phyloP scores from a whole-genome alignment of 1,140 invertebrate genomes.

The Protaetia brevitarsis region DNA sequence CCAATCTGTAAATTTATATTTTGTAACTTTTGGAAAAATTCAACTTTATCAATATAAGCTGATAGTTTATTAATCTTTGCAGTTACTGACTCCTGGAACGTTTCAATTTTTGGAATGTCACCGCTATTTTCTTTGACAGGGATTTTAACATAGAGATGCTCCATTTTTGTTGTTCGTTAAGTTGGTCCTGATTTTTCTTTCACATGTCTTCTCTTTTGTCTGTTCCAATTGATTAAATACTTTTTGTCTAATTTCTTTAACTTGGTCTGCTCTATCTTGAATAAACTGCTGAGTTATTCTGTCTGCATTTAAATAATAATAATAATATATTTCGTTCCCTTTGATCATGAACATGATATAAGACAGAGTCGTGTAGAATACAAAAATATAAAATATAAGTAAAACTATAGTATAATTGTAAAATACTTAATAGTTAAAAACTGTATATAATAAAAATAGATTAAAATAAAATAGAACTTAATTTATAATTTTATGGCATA shows the following conservation, averaged over 20 bases:
- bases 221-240: neutral
- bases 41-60: neutral
- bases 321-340: too few relatives aligned
- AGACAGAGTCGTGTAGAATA: too few relatives aligned
- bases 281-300: constrained; percentile 3
- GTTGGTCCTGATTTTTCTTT: neutral
- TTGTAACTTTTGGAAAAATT: neutral
- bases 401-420: too few relatives aligned
- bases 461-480: too few relatives aligned
- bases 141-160: neutral
- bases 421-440: too few relatives aligned
- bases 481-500: too few relatives aligned
- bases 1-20: neutral
- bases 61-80: neutral
- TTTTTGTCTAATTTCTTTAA: neutral
- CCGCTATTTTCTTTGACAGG: neutral
- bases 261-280: neutral
- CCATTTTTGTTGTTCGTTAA: neutral
- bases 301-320: too few relatives aligned
- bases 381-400: too few relatives aligned
- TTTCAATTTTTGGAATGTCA: neutral
- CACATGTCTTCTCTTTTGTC: neutral
- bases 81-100: neutral
- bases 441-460: too few relatives aligned
- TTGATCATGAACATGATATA: too few relatives aligned